Conservation (phyloP, 2,797 vertebrate species). For the Sebastes nivosus region DNA sequence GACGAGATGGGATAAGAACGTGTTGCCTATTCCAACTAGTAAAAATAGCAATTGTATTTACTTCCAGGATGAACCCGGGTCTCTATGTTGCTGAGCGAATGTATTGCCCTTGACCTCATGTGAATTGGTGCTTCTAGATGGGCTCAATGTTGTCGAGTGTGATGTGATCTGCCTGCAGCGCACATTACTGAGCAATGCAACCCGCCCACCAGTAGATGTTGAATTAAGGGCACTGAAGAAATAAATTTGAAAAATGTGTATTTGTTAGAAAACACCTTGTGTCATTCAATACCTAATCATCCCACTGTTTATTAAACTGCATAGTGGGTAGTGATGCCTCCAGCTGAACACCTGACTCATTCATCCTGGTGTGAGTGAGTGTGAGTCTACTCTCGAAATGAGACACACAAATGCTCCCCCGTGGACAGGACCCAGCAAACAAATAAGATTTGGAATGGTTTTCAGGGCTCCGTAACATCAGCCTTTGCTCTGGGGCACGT, state of each 20-base stretch:
- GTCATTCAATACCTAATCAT: not conserved
- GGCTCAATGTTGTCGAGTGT: not conserved
- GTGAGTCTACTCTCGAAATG: conserved; percentile 29
- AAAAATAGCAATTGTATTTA: not conserved
- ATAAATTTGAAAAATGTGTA: not conserved
- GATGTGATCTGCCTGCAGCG: conserved; percentile 19
- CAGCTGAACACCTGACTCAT: conserved; percentile 10
- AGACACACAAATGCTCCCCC: conserved; percentile 37
- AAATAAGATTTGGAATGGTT: conserved; percentile 63
- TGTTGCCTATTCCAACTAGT: not conserved
- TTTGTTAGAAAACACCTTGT: conserved; percentile 10
- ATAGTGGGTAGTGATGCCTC: not conserved
- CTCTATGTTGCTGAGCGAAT: not conserved
- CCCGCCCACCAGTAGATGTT: not conserved
- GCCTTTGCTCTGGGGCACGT: conserved; percentile 52
- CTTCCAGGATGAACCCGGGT: not conserved
- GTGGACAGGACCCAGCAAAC: conserved; percentile 42
- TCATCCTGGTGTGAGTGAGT: conserved; percentile 1
- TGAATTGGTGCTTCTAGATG: not conserved
- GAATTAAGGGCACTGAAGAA: not conserved
- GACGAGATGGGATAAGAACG: too few relatives aligned
- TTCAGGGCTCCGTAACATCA: conserved; percentile 51
- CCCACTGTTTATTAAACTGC: not conserved
- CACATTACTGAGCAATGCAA: not conserved
- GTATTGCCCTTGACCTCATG: conserved; percentile 10